Percentiles rank a stretch among this genome's conserved stretches.
These are phyloP conservation scores for Cheirogaleus medius DNA, from an alignment of 2,113 vertebrate genomes.

Conservation along the genomic window DNA sequence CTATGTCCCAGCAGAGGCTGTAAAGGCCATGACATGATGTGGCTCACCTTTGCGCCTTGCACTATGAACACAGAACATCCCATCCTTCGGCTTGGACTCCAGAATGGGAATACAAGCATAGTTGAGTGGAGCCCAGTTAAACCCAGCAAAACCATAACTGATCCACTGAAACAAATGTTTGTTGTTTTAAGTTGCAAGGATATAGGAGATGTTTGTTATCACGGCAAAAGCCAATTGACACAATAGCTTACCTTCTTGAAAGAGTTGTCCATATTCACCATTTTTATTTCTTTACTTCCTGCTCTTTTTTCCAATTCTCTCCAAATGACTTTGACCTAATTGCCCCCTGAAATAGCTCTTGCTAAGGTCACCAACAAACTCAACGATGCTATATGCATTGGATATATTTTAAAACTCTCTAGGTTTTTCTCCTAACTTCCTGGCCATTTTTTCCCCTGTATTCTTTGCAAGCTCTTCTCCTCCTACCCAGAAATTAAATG, in stretches of 20 bases:
- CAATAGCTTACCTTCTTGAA: background rate
- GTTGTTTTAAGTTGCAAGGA: background rate
- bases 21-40: background rate
- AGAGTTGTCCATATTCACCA: background rate
- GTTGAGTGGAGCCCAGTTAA: background rate
- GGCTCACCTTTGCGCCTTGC: background rate
- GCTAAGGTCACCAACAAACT: background rate
- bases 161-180: background rate
- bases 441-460: background rate
- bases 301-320: background rate
- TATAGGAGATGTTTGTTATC: background rate
- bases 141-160: background rate
- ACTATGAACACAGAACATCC: background rate
- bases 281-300: background rate
- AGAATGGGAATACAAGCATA: background rate
- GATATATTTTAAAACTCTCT: background rate
- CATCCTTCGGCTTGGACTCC: background rate
- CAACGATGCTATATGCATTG: background rate
- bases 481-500: background rate
- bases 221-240: background rate
- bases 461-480: background rate
- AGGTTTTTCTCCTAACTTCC: background rate
- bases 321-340: background rate
- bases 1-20: background rate
- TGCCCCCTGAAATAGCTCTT: background rate